Evolutionary conservation across 2,888 invertebrate genomes (phyloP), one percentile per base, ranked within the genome.

Genomic region (Coenonympha arcania): DNA sequence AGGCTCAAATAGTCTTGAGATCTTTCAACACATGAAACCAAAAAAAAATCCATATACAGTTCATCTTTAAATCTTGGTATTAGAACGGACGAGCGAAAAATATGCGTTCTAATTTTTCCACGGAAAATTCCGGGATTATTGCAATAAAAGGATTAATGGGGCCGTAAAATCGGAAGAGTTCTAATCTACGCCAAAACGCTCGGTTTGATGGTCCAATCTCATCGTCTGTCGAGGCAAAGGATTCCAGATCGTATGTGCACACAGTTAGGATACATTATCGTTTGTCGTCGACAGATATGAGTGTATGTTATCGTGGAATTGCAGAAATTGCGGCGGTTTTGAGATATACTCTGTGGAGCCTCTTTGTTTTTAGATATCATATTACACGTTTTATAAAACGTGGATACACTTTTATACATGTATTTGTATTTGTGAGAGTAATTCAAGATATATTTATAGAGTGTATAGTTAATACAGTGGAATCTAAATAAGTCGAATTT

Each of bases 321-420:
- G 51, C 54, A 46, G 50, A 55, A 57, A 48, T 43, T 50, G 57
- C 59, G 52, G 56, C 54, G 53, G 42, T 53, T 48, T 48, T 45
- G 47, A 52, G 33, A 41, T 48, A 41, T 50, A 42, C 49, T 20
- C 8, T 39, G 33, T 33, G 22, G 39, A 52, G 52, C 52, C 52
- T 53, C 52, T 52, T 46, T 33, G 45, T 48, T 39, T 50, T 40
- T 6, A 28, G 26, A 30, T 11, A 5, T 3, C 2, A 30, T 30
- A 24, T n/a, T 33, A 16, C 31, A 16, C 31, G 15, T 33, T 33
- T 15, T 33, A 16, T 33, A 9, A 8, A 9, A 16, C 3, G 16
- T 33, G 16, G 15, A 33, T 33, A 33, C 2, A 13, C 6, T 5
- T 5, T 16, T 33, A 33, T 9, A 3, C 15, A 6, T 31, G 9